Conservation (phyloP, 2,888 invertebrate species). For the Heliconius charithonia region DNA sequence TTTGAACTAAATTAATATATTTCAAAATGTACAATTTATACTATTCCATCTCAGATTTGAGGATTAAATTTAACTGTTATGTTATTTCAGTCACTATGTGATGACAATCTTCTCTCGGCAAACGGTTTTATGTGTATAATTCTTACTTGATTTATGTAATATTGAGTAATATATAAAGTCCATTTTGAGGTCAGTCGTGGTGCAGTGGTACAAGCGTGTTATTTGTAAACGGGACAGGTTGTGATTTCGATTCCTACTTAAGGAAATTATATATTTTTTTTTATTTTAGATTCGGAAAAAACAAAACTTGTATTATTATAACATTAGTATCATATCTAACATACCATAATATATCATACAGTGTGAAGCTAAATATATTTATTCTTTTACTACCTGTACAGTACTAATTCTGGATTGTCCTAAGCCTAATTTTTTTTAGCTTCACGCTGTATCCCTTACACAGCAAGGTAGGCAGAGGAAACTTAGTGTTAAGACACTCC, state of each 20-base stretch:
- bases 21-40: constrained; percentile 34
- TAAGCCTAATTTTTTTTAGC: too few species aligned
- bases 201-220: neutral
- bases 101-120: constrained; percentile 35
- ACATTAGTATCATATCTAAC: too few species aligned
- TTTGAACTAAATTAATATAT: constrained; percentile 27
- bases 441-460: too few species aligned
- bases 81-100: constrained; percentile 30
- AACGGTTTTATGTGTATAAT: constrained; percentile 23
- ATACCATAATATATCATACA: too few species aligned
- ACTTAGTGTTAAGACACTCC: too few species aligned
- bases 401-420: too few species aligned
- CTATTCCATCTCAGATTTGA: constrained; percentile 21
- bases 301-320: too few species aligned
- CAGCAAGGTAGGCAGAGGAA: too few species aligned
- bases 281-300: too few species aligned
- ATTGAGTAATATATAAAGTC: neutral
- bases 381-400: too few species aligned
- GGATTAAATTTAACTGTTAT: constrained; percentile 29
- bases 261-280: neutral
- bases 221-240: neutral
- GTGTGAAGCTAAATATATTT: too few species aligned
- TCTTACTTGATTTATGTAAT: constrained; percentile 8
- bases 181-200: neutral
- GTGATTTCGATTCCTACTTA: neutral